Base-by-base conservation (phyloP, 2,888 invertebrate species). In the Sesia bembeciformis region DNA sequence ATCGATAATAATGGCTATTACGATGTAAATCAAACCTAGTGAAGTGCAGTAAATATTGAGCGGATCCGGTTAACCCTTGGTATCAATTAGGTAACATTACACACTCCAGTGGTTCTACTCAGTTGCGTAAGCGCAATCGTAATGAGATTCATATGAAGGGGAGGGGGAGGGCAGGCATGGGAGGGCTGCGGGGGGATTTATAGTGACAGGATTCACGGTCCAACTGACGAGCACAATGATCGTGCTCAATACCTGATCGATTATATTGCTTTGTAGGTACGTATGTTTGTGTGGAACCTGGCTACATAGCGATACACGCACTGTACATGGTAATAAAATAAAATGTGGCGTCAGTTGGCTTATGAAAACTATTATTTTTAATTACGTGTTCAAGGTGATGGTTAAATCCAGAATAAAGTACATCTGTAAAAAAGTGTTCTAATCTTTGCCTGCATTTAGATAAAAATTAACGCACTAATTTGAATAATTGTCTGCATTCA, bases 141-240 rank as follows among this genome's bases (percentile, higher is more conserved):
- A 85, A 87, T 87, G 79, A 84, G 85, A 84, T 85, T 84, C 81
- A 85, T 81, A 78, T 76, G 76, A 71, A 67, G 68, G 71, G 66
- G 64, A 64, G 67, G 64, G 62, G 69, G 70, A 65, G 64, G 63
- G 61, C 55, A 53, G 51, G n/a, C 3, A 5, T 5, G 57, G 53
- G 57, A 53, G 23, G 54, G 56, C 59, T 58, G 65, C 65, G 66
- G 64, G 62, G 67, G 69, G 73, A 68, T 70, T 63, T 68, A 64
- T 77, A 82, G 82, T 81, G 85, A 85, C 87, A 88, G 88, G 88
- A 88, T 86, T 85, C 84, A 88, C 86, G 88, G 86, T 88, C 81
- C 86, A 87, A 74, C 84, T 78, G 74, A 75, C 74, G 78, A 81
- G 67, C 76, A 88, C 88, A 88, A 88, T 88, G 87, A 84, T 84